Conservation (phyloP, 1,140 invertebrate species). For the Brachionus rubens region DNA sequence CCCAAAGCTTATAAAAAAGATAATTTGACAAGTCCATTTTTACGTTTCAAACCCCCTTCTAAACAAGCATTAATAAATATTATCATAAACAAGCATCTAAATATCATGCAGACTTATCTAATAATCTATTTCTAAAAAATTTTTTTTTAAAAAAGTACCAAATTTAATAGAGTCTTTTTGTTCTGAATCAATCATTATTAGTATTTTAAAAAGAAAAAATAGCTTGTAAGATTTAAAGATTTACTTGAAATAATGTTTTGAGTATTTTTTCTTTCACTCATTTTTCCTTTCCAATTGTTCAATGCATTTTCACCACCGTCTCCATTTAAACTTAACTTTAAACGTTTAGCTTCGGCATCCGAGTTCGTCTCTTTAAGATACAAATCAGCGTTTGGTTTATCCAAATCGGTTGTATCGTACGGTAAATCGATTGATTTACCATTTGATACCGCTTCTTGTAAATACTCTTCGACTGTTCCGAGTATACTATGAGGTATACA, state of each 20-base stretch:
- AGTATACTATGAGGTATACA: constrained; percentile 57
- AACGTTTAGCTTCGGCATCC: background rate
- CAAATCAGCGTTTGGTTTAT: constrained; percentile 47
- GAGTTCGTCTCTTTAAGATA: constrained; percentile 28
- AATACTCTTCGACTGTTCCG: constrained; percentile 56
- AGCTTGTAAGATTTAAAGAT: too few relatives aligned
- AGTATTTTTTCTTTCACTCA: constrained; percentile 56
- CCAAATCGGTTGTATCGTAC: constrained; percentile 47
- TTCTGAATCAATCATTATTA: too few relatives aligned
- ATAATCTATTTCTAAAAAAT: too few relatives aligned
- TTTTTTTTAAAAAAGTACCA: constrained; percentile 31
- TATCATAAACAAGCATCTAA: too few relatives aligned
- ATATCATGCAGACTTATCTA: background rate
- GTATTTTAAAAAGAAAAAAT: background rate
- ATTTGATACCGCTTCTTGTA: constrained; percentile 50
- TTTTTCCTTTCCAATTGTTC: constrained; percentile 57
- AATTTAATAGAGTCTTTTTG: background rate
- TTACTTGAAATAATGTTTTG: constrained; percentile 59
- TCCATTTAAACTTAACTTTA: background rate
- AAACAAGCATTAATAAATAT: too few relatives aligned
- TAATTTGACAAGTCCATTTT: too few relatives aligned
- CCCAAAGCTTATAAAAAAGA: too few relatives aligned
- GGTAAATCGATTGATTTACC: constrained; percentile 53
- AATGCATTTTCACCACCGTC: constrained; percentile 49
- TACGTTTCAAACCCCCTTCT: too few relatives aligned